Evolutionary conservation across 30 jellyfish, hydroid and myxozoan genomes (phyloP), one percentile per base, ranked within the genome.

Genomic region (Aurelia aurita complex sp. Pacific): DNA sequence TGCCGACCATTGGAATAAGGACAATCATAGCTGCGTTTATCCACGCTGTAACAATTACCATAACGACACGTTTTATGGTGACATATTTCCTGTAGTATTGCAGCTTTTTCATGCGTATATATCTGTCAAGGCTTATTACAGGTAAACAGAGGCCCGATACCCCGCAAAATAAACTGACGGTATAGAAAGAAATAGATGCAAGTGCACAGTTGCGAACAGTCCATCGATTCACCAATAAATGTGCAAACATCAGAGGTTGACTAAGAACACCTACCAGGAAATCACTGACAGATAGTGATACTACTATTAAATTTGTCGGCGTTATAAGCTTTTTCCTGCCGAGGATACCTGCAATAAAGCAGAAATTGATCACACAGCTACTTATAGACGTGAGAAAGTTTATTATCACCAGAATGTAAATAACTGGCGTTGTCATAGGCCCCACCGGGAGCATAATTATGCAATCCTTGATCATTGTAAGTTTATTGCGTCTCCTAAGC

Each of bases 131-230:
- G 65, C 92, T 83, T 69, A 83, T 83, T 64, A 63, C 72, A 33
- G 92, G 81, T 14, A 83, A 76, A 60, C 92, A 70, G 55, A 83
- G 85, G 59, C 92, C 92, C 32, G 92, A 83, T 78, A 85, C 85
- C 19, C 85, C 85, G 59, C 92, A 83, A 70, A 83, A 83, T 16
- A 72, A 42, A 0, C 85, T 40, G 36, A 71, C 69, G 10, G 92
- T 29, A 14, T 51, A 36, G 15, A n/a, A 12, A 40, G 70, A 61
- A 3, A 11, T 2, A 61, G 12, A 61, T 17, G 70, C 32, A 5
- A 61, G 17, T 12, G 70, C 32, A 23, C 70, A 61, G 36, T 13
- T 17, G 8, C 36, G 70, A 17, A 61, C 36, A n/a, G 32, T 23
- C 70, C 36, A 17, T 23, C 70, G 12, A 14, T 42, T 64, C 70